A percentile compares a stretch with the other conserved stretches of the same genome.
phyloP scores from a whole-genome alignment of 1,140 invertebrate species.

The Drosophila pseudoobscura region DNA sequence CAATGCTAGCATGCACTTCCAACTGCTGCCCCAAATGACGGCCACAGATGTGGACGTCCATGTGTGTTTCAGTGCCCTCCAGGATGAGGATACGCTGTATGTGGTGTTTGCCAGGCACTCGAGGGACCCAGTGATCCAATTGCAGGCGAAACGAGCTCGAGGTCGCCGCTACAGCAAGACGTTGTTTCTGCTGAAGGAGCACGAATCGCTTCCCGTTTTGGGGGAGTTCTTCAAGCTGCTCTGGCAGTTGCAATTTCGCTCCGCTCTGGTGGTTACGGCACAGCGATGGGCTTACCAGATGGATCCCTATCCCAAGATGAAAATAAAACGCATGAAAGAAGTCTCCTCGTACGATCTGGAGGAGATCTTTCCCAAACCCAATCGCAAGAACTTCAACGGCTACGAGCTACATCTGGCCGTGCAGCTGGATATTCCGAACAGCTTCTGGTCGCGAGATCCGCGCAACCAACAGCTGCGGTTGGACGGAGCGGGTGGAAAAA shows the following conservation, averaged over 20 bases:
- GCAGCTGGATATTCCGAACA: conserved; percentile 62
- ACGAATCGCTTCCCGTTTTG: background rate
- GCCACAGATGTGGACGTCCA: conserved; percentile 6
- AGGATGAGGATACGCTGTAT: conserved; percentile 39
- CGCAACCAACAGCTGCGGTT: conserved; percentile 6
- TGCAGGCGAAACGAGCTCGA: conserved; percentile 36
- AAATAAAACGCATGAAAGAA: conserved; percentile 22
- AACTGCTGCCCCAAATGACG: conserved; percentile 43
- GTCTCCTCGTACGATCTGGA: conserved; percentile 16
- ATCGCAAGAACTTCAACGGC: conserved; percentile 37
- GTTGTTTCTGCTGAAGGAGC: conserved; percentile 31
- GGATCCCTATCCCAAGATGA: conserved; percentile 61
- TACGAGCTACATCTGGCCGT: conserved; percentile 57
- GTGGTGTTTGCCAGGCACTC: conserved; percentile 56
- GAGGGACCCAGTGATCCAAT: conserved; percentile 31
- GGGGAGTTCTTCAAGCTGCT: conserved; percentile 37
- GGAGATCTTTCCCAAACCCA: conserved; percentile 35
- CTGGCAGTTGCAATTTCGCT: conserved; percentile 55
- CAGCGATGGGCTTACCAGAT: conserved; percentile 49
- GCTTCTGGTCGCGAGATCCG: conserved; percentile 50
- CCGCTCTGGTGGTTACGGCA: conserved; percentile 49
- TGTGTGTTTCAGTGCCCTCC: conserved; percentile 20
- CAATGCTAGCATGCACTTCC: conserved; percentile 42
- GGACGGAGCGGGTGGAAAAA: conserved; percentile 49
- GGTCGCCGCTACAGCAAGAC: conserved; percentile 50